A percentile compares a stretch with the other conserved stretches of the same genome.
Conservation (phyloP, 2,888 invertebrate species). For the Morpho deidamia region DNA sequence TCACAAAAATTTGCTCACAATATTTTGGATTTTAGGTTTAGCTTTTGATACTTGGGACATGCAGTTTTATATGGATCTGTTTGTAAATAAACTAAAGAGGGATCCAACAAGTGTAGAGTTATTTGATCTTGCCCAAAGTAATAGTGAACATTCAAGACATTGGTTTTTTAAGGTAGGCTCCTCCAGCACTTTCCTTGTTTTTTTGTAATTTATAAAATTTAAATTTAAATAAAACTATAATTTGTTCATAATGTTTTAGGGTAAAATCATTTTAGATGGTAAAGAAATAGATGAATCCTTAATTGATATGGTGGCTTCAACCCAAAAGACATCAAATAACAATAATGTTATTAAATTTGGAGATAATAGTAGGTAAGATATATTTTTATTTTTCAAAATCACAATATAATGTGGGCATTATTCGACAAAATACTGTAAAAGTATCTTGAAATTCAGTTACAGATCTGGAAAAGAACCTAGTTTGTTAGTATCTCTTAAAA, state of each 20-base stretch:
- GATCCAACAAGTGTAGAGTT: conserved; percentile 98
- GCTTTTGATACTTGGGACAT: conserved; percentile 97
- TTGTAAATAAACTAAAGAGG: conserved; percentile 87
- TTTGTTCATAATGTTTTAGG: conserved; percentile 58
- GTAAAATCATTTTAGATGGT: conserved; percentile 91
- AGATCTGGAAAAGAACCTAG: too few relatives aligned
- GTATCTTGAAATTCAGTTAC: too few relatives aligned
- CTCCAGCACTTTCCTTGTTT: neutral
- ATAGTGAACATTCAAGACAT: conserved; percentile 98
- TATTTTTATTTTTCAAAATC: neutral
- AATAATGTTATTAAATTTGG: conserved; percentile 98
- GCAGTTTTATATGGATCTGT: conserved; percentile 92
- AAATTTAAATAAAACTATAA: neutral
- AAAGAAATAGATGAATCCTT: conserved; percentile 87
- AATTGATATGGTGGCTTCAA: conserved; percentile 95
- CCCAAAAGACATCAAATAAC: conserved; percentile 89
- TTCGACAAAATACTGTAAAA: too few relatives aligned
- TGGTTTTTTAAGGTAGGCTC: conserved; percentile 93
- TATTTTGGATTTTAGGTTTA: conserved; percentile 74
- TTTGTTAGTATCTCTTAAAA: too few relatives aligned
- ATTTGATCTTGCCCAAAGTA: conserved; percentile 98
- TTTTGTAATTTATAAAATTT: neutral
- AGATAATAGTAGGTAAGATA: conserved; percentile 92
- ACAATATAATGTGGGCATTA: neutral
- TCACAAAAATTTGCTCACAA: too few relatives aligned